phyloP scores from a whole-genome alignment of 1,140 invertebrate species.

The Oryctes rhinoceros region DNA sequence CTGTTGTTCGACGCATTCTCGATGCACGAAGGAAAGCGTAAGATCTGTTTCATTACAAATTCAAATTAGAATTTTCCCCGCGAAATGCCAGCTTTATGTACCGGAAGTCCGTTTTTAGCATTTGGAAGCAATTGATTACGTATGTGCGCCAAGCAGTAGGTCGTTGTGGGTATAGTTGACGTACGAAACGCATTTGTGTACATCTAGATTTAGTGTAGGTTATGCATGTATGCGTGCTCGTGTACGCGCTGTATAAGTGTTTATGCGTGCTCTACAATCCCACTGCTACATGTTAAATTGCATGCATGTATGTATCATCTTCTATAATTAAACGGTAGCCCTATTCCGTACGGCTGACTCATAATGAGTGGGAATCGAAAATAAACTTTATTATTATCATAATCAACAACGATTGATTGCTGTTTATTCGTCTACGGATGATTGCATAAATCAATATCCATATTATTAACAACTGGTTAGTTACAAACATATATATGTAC shows the following conservation, averaged over 20 bases:
- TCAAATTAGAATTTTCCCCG: conserved; percentile 1
- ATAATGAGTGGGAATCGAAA: conserved; percentile 31
- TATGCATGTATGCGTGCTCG: neutral
- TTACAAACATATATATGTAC: neutral
- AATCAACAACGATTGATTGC: neutral
- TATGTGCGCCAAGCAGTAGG: neutral
- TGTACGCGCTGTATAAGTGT: neutral
- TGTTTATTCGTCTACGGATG: neutral
- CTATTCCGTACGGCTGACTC: conserved; percentile 20
- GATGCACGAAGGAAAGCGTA: too few relatives aligned
- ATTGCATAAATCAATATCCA: neutral
- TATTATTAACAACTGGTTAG: neutral
- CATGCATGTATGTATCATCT: conserved; percentile 28
- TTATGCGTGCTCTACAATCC: conserved; percentile 6
- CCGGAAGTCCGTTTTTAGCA: conserved; percentile 3
- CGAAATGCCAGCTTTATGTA: neutral
- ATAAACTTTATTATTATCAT: conserved; percentile 22
- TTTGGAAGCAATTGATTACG: neutral
- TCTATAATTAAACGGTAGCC: conserved; percentile 29
- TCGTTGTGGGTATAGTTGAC: neutral
- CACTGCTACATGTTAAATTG: conserved; percentile 12
- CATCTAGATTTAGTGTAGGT: neutral
- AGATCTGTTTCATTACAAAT: neutral
- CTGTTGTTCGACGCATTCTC: too few relatives aligned
- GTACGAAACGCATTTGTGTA: neutral